These are phyloP conservation scores for Bursaphelenchus okinawaensis DNA, from an alignment of 2,888 invertebrate species.

Conservation along the genomic window DNA sequence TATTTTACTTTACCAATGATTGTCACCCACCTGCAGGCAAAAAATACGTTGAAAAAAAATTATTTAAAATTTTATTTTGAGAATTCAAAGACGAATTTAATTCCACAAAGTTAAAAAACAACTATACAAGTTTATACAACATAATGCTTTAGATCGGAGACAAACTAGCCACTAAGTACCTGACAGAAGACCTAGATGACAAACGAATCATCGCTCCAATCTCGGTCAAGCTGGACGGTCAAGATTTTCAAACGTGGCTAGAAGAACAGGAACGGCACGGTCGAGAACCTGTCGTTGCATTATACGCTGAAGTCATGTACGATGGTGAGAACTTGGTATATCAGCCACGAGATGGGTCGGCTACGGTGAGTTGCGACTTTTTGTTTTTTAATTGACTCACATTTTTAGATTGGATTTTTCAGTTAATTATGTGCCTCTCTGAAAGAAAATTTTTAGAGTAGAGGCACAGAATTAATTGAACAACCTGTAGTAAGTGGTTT, in stretches of 20 bases:
- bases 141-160: slow-evolving; percentile 17
- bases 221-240: slow-evolving; percentile 17
- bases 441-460: neutral
- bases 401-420: neutral
- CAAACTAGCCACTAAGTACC: slow-evolving; percentile 29
- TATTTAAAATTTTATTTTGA: too few relatives aligned
- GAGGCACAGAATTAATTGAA: too few relatives aligned
- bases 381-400: neutral
- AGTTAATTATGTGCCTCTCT: too few relatives aligned
- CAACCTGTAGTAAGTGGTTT: neutral
- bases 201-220: slow-evolving; percentile 7
- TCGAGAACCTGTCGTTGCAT: slow-evolving; percentile 18
- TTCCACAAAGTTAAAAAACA: too few relatives aligned
- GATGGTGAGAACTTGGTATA: slow-evolving; percentile 37
- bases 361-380: neutral
- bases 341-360: slow-evolving; percentile 30
- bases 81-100: too few relatives aligned
- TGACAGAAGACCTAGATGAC: slow-evolving; percentile 16
- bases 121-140: neutral
- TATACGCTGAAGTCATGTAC: slow-evolving; percentile 35
- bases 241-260: slow-evolving; percentile 31
- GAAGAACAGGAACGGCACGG: slow-evolving; percentile 13
- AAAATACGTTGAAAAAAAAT: too few relatives aligned
- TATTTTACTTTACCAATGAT: neutral
- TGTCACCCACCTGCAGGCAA: neutral